Base-by-base conservation (phyloP, 2,797 vertebrate genomes). In the Arnoldichthys spilopterus region DNA sequence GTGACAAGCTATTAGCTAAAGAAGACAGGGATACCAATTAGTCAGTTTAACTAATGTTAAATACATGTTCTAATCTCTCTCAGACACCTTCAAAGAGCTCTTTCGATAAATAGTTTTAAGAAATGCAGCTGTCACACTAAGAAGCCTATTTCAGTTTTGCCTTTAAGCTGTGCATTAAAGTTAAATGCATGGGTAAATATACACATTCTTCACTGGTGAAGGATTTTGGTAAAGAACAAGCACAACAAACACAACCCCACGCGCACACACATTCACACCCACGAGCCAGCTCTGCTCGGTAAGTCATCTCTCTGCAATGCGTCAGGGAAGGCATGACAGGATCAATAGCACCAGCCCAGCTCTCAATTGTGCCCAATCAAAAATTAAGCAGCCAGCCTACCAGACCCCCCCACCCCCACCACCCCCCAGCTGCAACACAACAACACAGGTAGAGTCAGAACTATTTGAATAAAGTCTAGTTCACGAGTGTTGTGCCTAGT, bases 311-410 rank as follows among this genome's bases (percentile, higher is more conserved):
- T 89, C 93, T 93, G 93, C 93, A 95, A 94, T 95, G 93, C 92
- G 92, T 93, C 93, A 93, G 89, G 85, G 86, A 91, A 89, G 87
- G 86, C 87, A 87, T 85, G 91, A 91, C 89, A 88, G 90, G 92
- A 94, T 95, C 94, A 90, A 94, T 95, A 94, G 83, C 86, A 88
- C 87, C 88, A 87, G 90, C 91, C 85, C 86, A 88, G 86, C 84
- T 91, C 85, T 89, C 86, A 91, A 90, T 91, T 88, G 87, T 89
- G 90, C 86, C 86, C 90, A 88, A 90, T 92, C 90, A 92, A 90
- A 92, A 89, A 92, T 92, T 91, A 89, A 91, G 74, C 70, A 74
- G 73, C 16, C 68, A 59, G 53, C 12, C 51, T 24, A 53, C 68
- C 72, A 64, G 78, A 74, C 54, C 45, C 62, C 45, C 12, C 6